These are phyloP conservation scores for Acestrorhynchus altus DNA, from an alignment of 2,797 vertebrate genomes.

Conservation along the genomic window DNA sequence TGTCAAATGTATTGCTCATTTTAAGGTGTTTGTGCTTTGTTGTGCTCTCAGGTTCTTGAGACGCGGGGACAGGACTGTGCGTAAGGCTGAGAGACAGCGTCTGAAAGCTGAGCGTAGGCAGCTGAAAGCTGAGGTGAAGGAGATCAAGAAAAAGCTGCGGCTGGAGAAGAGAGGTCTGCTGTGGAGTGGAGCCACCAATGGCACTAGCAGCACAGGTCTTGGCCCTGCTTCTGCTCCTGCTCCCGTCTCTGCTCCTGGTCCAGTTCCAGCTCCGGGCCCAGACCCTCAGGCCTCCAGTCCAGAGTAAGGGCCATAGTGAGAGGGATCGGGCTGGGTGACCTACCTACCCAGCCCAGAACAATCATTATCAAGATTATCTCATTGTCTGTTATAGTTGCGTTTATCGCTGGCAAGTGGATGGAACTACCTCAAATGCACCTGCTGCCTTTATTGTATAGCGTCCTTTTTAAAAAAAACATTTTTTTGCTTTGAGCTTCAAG, in stretches of 20 bases:
- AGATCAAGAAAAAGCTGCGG: conserved; percentile 97
- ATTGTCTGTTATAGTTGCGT: conserved; percentile 68
- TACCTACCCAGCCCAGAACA: conserved; percentile 61
- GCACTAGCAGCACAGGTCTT: conserved; percentile 75
- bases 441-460: conserved; percentile 73
- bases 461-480: conserved; percentile 65
- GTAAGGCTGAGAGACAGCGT: conserved; percentile 95
- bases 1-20: not conserved
- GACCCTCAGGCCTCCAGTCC: conserved; percentile 84
- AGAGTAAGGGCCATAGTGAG: conserved; percentile 83
- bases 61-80: conserved; percentile 93
- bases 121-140: conserved; percentile 94
- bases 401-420: conserved; percentile 83
- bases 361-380: conserved; percentile 62
- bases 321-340: conserved; percentile 61
- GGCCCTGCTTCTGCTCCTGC: conserved; percentile 65
- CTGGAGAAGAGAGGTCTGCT: conserved; percentile 92
- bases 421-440: conserved; percentile 85
- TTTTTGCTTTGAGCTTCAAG: conserved; percentile 80
- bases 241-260: conserved; percentile 72
- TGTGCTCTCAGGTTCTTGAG: conserved; percentile 86
- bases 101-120: conserved; percentile 95
- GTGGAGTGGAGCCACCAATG: conserved; percentile 86
- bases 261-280: conserved; percentile 81
- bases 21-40: conserved; percentile 59